Evolutionary conservation across 2,113 vertebrate species (phyloP).

Genomic region (Lepidothrix coronata): DNA sequence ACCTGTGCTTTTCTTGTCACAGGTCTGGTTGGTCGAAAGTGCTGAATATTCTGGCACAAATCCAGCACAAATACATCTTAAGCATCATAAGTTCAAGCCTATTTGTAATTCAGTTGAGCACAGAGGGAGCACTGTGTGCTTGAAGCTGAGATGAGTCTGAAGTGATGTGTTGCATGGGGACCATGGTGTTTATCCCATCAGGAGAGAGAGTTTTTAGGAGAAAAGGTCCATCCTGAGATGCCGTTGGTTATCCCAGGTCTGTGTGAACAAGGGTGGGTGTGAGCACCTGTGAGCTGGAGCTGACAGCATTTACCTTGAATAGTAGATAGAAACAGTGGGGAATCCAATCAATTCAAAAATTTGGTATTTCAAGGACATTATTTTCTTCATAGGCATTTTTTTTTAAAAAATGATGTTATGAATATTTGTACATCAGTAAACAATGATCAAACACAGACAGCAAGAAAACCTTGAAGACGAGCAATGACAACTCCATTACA

Average conservation of each 20-base stretch:
- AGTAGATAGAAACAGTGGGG: background rate
- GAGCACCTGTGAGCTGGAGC: background rate
- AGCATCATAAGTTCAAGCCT: background rate
- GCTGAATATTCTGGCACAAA: background rate
- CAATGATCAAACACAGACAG: background rate
- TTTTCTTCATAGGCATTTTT: background rate
- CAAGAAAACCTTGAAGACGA: background rate
- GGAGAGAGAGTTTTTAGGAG: background rate
- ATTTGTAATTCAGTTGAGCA: background rate
- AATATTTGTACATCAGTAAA: background rate
- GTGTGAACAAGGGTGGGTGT: background rate
- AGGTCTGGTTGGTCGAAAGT: background rate
- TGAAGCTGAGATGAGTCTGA: background rate
- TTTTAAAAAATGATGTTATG: rapidly evolving
- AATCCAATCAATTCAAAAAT: background rate
- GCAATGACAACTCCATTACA: background rate
- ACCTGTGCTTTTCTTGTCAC: background rate
- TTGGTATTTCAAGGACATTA: background rate
- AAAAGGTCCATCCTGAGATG: background rate
- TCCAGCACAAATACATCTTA: background rate
- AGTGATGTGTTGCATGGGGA: background rate
- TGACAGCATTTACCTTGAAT: background rate
- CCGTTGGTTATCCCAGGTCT: background rate
- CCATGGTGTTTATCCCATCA: background rate
- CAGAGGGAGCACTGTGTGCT: background rate